Evolutionary conservation across 2,113 vertebrate genomes (phyloP).

Genomic region (Chunga burmeisteri): DNA sequence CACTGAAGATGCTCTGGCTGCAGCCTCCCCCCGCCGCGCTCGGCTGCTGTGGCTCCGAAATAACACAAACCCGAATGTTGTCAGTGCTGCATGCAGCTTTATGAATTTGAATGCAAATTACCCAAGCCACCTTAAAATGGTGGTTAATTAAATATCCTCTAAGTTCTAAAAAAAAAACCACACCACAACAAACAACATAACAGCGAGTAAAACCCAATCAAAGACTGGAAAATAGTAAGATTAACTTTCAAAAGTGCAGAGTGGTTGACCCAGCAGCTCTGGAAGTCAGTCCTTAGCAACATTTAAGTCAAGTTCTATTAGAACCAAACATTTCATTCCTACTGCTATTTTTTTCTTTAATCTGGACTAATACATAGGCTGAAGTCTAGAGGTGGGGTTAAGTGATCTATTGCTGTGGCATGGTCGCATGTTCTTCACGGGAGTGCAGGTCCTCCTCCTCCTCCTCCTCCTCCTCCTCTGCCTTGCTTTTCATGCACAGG

Average conservation of each 20-base stretch:
- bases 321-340: neutral
- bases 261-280: neutral
- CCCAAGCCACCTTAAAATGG: slow-evolving; percentile 58
- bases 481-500: neutral
- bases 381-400: neutral
- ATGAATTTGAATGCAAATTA: slow-evolving; percentile 52
- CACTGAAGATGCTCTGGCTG: rapidly evolving
- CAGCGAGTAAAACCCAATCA: neutral
- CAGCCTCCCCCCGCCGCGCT: neutral
- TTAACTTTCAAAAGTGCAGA: neutral
- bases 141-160: slow-evolving; percentile 12
- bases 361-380: neutral
- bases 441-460: neutral
- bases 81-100: neutral
- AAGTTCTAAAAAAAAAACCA: neutral
- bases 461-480: neutral
- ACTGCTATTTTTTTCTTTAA: neutral
- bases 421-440: rapidly evolving
- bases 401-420: neutral
- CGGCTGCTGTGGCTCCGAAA: neutral
- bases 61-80: rapidly evolving
- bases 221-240: neutral
- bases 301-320: neutral
- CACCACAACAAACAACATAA: neutral
- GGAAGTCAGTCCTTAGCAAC: neutral